Percentiles rank a stretch among this genome's conserved stretches.
Conservation (phyloP, 2,888 invertebrate genomes). For the Nomada ferruginata region DNA sequence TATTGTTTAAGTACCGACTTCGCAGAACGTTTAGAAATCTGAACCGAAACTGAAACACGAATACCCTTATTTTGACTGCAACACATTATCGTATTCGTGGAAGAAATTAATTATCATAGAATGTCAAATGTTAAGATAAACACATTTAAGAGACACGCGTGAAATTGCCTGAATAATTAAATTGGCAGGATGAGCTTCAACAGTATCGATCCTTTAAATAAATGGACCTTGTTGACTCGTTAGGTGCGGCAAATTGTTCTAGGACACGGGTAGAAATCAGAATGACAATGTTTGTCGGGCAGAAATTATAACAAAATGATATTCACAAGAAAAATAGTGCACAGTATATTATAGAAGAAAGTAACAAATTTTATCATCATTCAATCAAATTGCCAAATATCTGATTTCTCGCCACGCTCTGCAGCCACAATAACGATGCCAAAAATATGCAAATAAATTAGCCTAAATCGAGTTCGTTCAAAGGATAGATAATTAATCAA, state of each 20-base stretch:
- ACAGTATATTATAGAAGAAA: too few relatives aligned
- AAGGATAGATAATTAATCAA: background rate
- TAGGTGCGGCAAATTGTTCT: background rate
- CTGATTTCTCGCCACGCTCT: background rate
- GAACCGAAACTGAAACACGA: too few relatives aligned
- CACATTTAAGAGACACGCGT: too few relatives aligned
- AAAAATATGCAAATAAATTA: background rate
- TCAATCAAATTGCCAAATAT: background rate
- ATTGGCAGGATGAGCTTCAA: background rate
- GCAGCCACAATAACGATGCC: too few relatives aligned
- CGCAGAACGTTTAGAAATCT: too few relatives aligned
- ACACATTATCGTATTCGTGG: too few relatives aligned
- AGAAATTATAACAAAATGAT: too few relatives aligned
- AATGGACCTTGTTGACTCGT: background rate
- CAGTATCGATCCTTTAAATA: slow-evolving; percentile 8
- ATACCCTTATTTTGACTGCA: too few relatives aligned
- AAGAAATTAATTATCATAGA: too few relatives aligned
- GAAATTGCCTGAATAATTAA: background rate
- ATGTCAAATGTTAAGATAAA: too few relatives aligned
- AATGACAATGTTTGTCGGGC: background rate
- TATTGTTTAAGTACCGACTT: background rate
- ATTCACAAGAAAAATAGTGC: background rate
- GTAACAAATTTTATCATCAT: background rate
- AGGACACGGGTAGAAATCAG: background rate
- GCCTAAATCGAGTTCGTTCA: background rate